phyloP scores from a whole-genome alignment of 2,113 vertebrate genomes.

The Toxotes jaculatrix region DNA sequence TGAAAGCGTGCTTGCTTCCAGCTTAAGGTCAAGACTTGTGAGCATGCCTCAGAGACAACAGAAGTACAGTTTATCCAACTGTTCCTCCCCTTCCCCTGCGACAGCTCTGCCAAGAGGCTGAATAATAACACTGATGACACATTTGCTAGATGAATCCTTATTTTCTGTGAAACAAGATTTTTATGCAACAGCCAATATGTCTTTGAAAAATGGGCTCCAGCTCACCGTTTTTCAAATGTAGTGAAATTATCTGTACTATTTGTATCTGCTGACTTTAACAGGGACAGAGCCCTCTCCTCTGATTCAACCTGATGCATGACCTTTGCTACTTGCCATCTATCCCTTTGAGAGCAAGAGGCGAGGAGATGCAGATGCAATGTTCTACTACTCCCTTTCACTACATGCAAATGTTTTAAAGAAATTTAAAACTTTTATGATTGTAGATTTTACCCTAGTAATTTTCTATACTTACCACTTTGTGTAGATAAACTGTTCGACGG shows the following conservation, averaged over 20 bases:
- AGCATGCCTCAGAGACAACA: neutral
- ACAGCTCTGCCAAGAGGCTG: conserved; percentile 7
- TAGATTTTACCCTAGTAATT: neutral
- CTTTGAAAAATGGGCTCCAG: neutral
- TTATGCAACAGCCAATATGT: conserved; percentile 30
- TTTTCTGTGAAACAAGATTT: conserved; percentile 44
- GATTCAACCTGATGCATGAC: conserved; percentile 25
- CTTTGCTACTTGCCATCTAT: conserved; percentile 38
- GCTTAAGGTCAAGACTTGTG: neutral
- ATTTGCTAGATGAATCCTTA: conserved; percentile 44
- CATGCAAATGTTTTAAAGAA: neutral
- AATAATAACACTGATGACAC: conserved; percentile 30
- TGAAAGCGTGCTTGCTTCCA: neutral
- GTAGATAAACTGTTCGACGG: neutral
- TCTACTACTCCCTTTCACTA: conserved; percentile 4
- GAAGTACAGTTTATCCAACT: conserved; percentile 6
- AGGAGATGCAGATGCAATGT: neutral
- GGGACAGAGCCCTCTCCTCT: conserved; percentile 1
- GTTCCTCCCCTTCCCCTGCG: conserved; percentile 5
- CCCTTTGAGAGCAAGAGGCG: neutral
- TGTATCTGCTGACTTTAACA: conserved; percentile 29
- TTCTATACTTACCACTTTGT: neutral
- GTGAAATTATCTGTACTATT: conserved; percentile 30
- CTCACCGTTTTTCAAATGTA: conserved; percentile 3
- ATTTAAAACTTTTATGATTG: neutral